These are phyloP conservation scores for Baronia brevicornis DNA, from an alignment of 2,888 invertebrate species.

Conservation along the genomic window DNA sequence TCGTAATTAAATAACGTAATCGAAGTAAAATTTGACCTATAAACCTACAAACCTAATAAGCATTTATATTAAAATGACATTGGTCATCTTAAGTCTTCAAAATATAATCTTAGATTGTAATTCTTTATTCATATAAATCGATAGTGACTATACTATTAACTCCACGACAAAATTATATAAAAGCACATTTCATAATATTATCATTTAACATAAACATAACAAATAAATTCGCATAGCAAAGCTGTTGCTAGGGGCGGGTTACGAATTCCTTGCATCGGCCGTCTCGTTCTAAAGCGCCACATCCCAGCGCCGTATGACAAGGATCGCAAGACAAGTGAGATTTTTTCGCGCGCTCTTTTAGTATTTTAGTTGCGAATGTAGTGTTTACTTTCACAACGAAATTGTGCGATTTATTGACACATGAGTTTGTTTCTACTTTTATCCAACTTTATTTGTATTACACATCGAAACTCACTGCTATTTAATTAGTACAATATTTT, in stretches of 20 bases:
- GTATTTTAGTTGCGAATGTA: too few relatives aligned
- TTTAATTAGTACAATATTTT: not conserved
- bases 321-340: slow-evolving; percentile 15
- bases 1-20: too few relatives aligned
- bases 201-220: too few relatives aligned
- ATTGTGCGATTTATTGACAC: not conserved
- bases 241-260: slow-evolving; percentile 19
- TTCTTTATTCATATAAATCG: too few relatives aligned
- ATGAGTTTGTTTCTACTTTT: slow-evolving; percentile 1
- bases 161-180: too few relatives aligned
- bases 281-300: slow-evolving; percentile 16
- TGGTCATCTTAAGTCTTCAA: too few relatives aligned
- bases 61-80: too few relatives aligned
- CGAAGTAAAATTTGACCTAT: slow-evolving; percentile 7
- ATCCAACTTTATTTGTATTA: not conserved
- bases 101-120: too few relatives aligned
- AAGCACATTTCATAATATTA: too few relatives aligned
- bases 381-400: not conserved
- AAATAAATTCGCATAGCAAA: slow-evolving; percentile 18
- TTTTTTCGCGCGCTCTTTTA: slow-evolving; percentile 16
- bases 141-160: too few relatives aligned
- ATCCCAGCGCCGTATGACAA: slow-evolving; percentile 13
- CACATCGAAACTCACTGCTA: not conserved
- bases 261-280: slow-evolving; percentile 15
- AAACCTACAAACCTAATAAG: slow-evolving; percentile 7